Base-by-base conservation (phyloP, 2,797 vertebrate genomes). In the Tokudaia muenninki region DNA sequence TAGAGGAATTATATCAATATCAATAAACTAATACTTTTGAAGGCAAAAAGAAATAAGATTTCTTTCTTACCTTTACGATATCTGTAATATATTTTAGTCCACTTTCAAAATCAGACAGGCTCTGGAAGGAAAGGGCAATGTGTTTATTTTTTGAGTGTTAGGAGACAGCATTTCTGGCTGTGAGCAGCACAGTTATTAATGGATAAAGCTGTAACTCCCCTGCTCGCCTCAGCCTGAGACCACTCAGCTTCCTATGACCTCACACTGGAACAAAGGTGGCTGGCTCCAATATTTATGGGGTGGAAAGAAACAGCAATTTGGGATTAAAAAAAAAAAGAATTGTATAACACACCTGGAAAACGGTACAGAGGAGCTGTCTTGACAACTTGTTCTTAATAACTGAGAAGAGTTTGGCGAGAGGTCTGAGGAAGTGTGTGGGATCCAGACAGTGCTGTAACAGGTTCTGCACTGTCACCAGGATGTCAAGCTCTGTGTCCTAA, bases 401-500 rank as follows among this genome's bases (percentile, higher is more conserved):
- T 61, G 99, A 99, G 98, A 99, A 99, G 50, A 99, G 99, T 97
- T 98, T 99, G 97, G 99, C 98, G 92, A 99, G 97, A 13, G 99
- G 99, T 87, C 98, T 99, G 96, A 99, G 99, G 98, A 99, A 99
- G 80, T 87, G 95, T 0, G 98, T 75, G 6, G 99, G 99, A 67
- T 99, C 98, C 86, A 97, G 97, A 95, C 99, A 99, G 91, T 99
- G 99, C 31, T 98, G 99, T 97, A 99, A 98, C 91, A 99, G 98
- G 97, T 99, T 99, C 98, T 99, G 99, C 14, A 99, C 97, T 0
- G 99, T 99, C 97, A 99, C 98, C 97, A 99, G 98, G 98, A 99
- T 99, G 97, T 99, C 99, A 61, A 99, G 97, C 98, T 99, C 99
- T 1, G 99, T 99, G 97, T 99, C 99, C 99, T 99, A 81, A 98